phyloP scores from a whole-genome alignment of 2,888 invertebrate genomes.

The Heliconius cydno region DNA sequence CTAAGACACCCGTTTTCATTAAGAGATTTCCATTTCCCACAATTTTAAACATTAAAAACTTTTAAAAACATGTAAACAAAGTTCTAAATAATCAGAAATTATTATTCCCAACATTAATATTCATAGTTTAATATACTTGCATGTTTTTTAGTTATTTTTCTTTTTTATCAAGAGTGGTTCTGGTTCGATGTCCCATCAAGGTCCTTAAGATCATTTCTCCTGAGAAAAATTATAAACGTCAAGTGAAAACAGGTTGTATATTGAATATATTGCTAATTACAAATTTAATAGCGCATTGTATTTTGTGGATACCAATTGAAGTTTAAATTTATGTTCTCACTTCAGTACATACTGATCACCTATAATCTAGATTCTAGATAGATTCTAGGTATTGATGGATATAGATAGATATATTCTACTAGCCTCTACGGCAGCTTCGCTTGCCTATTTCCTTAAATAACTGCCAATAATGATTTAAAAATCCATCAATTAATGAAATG shows the following conservation, averaged over 20 bases:
- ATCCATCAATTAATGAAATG: background rate
- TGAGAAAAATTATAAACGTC: slow-evolving; percentile 60
- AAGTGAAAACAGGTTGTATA: slow-evolving; percentile 44
- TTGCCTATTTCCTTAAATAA: background rate
- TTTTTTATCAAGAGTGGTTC: slow-evolving; percentile 51
- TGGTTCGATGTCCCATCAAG: slow-evolving; percentile 72
- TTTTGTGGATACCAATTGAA: slow-evolving; percentile 3
- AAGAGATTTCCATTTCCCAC: too few relatives aligned
- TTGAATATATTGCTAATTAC: slow-evolving; percentile 24
- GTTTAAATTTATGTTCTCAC: background rate
- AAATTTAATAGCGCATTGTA: slow-evolving; percentile 26
- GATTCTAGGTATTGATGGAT: too few relatives aligned
- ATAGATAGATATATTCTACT: background rate
- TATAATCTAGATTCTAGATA: too few relatives aligned
- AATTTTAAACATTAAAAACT: too few relatives aligned
- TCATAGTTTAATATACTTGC: slow-evolving; percentile 16
- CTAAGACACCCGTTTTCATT: too few relatives aligned
- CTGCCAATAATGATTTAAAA: background rate
- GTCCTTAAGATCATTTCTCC: slow-evolving; percentile 76
- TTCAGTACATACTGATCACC: background rate
- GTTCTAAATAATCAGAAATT: background rate
- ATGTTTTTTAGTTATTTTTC: slow-evolving; percentile 43
- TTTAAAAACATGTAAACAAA: background rate
- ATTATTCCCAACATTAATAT: slow-evolving; percentile 1
- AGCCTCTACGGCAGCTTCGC: background rate